Percentiles rank a stretch among this genome's conserved stretches.
Conservation (phyloP, 2,888 invertebrate species). For the Phyto melanocephala region DNA sequence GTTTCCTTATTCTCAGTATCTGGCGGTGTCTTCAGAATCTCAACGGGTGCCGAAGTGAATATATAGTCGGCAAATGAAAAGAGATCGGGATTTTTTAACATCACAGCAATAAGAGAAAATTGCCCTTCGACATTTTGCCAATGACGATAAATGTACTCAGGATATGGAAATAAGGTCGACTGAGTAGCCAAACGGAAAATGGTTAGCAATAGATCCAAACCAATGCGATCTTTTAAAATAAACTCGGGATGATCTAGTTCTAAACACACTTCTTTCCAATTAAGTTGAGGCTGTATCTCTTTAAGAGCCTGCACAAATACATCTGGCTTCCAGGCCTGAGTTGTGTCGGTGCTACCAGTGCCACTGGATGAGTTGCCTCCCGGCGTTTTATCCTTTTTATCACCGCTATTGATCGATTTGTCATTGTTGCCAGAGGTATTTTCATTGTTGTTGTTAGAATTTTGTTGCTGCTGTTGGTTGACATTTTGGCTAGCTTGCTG, state of each 20-base stretch:
- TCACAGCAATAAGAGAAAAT: constrained; percentile 91
- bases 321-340: constrained; percentile 92
- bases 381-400: constrained; percentile 70
- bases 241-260: constrained; percentile 93
- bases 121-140: constrained; percentile 97
- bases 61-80: constrained; percentile 96
- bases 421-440: constrained; percentile 66
- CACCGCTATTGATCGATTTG: constrained; percentile 70
- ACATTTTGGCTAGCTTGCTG: constrained; percentile 55
- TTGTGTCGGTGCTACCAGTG: constrained; percentile 81
- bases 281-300: constrained; percentile 90
- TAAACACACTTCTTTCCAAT: constrained; percentile 95
- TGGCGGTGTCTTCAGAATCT: constrained; percentile 94
- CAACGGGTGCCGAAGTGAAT: constrained; percentile 91
- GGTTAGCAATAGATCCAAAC: constrained; percentile 89
- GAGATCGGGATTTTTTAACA: constrained; percentile 93
- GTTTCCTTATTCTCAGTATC: constrained; percentile 97
- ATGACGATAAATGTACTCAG: constrained; percentile 91
- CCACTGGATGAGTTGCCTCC: constrained; percentile 50
- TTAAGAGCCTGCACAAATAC: constrained; percentile 95
- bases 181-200: constrained; percentile 90
- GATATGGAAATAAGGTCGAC: constrained; percentile 87
- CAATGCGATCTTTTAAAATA: constrained; percentile 90
- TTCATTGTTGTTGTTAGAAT: constrained; percentile 72
- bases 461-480: constrained; percentile 67